Percentiles rank a stretch among this genome's conserved stretches.
Conservation (phyloP, 2,113 vertebrate genomes). For the Oncorhynchus keta region DNA sequence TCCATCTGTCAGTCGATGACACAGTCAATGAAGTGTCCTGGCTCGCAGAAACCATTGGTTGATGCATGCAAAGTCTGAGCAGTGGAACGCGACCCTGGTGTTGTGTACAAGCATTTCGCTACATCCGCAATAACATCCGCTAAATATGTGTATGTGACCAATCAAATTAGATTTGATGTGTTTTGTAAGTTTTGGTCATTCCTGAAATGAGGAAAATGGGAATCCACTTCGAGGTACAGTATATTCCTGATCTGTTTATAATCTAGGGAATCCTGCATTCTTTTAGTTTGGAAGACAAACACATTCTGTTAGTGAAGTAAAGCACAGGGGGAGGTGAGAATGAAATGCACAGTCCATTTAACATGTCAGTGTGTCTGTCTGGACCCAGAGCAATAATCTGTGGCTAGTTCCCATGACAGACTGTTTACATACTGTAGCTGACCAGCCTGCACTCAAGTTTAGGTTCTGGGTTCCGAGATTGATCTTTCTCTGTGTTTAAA, state of each 20-base stretch:
- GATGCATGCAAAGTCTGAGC: background rate
- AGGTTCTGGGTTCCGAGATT: background rate
- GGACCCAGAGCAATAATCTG: too few species aligned
- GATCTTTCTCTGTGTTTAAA: background rate
- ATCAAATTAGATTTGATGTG: too few species aligned
- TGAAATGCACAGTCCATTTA: background rate
- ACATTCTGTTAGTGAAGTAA: slow-evolving; percentile 20
- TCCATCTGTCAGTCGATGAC: too few species aligned
- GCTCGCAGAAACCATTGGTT: slow-evolving; percentile 20
- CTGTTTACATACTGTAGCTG: too few species aligned
- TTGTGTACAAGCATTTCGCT: too few species aligned
- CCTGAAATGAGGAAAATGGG: slow-evolving; percentile 16
- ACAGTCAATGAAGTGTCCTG: too few species aligned
- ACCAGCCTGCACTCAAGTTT: too few species aligned
- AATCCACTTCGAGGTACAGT: background rate
- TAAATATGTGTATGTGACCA: too few species aligned
- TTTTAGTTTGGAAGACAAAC: slow-evolving; percentile 57
- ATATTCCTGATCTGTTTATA: slow-evolving; percentile 20
- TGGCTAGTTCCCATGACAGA: too few species aligned
- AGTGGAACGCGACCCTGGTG: too few species aligned
- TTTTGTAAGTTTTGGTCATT: slow-evolving; percentile 29
- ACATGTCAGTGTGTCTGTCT: too few species aligned
- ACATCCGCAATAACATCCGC: too few species aligned
- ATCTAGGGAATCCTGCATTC: slow-evolving; percentile 61
- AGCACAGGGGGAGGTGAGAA: background rate